Evolutionary conservation across 2,888 invertebrate genomes (phyloP).

Genomic region (Metellina segmentata): DNA sequence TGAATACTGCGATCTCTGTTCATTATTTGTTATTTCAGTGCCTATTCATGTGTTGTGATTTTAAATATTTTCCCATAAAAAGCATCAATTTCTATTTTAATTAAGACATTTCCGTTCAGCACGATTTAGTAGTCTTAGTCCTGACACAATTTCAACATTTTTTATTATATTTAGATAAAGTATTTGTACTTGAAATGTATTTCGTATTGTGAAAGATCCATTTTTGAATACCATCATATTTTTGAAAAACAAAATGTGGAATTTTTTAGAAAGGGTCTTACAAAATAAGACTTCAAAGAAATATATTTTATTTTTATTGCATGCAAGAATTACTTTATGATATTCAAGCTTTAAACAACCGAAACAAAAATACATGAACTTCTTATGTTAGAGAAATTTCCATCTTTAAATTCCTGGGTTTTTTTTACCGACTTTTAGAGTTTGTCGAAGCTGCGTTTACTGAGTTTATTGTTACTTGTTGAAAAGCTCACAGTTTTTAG

Average conservation of each 20-base stretch:
- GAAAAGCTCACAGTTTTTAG: slow-evolving; percentile 12
- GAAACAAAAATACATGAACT: not conserved
- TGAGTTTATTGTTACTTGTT: slow-evolving; percentile 48
- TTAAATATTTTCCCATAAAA: slow-evolving; percentile 49
- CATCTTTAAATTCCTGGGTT: not conserved
- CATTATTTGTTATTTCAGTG: slow-evolving; percentile 72
- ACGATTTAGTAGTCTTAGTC: slow-evolving; percentile 59
- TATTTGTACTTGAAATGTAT: slow-evolving; percentile 70
- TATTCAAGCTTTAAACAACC: not conserved
- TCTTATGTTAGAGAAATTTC: not conserved
- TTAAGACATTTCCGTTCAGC: slow-evolving; percentile 18
- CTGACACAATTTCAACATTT: slow-evolving; percentile 45
- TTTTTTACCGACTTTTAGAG: not conserved
- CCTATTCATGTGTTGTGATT: slow-evolving; percentile 68
- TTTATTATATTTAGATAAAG: slow-evolving; percentile 75
- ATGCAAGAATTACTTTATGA: slow-evolving; percentile 22
- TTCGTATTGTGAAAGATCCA: slow-evolving; percentile 67
- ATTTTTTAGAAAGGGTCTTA: slow-evolving; percentile 61
- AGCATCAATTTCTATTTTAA: slow-evolving; percentile 44
- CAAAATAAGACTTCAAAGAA: slow-evolving; percentile 9
- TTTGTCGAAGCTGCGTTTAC: not conserved
- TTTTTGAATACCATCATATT: slow-evolving; percentile 72
- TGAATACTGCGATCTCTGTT: slow-evolving; percentile 39
- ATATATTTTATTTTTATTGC: slow-evolving; percentile 53
- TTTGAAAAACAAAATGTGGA: slow-evolving; percentile 67